These are phyloP conservation scores for Cavia aperea DNA, from an alignment of 2,113 vertebrate genomes.

Conservation along the genomic window DNA sequence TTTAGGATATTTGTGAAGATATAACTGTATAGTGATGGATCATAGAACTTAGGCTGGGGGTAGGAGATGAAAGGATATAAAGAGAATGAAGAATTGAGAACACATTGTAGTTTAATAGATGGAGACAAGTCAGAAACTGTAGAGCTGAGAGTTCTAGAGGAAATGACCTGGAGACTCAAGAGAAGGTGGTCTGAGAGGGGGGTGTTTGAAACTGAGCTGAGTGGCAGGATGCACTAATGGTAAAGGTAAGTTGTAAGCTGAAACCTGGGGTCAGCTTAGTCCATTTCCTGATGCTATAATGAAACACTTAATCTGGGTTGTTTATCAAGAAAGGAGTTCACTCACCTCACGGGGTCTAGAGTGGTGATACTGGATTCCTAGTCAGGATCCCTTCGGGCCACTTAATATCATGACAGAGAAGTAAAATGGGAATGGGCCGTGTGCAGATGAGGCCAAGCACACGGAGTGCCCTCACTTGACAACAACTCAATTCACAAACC, in stretches of 20 bases:
- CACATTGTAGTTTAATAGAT: background rate
- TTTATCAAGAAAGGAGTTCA: background rate
- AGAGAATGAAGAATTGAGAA: background rate
- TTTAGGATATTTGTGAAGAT: background rate
- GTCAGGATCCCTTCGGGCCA: background rate
- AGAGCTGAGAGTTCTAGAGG: no score
- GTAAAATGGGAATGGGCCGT: background rate
- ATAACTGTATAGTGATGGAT: background rate
- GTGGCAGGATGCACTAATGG: background rate
- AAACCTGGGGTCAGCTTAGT: background rate
- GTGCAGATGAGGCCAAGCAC: background rate
- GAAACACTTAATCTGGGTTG: background rate
- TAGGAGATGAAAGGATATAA: background rate
- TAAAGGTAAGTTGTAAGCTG: background rate
- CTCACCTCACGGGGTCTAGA: background rate
- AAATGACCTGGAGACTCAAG: background rate
- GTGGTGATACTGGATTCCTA: background rate
- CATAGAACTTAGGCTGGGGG: background rate
- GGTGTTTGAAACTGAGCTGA: background rate
- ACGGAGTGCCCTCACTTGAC: background rate
- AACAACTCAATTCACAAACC: background rate
- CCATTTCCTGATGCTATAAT: background rate
- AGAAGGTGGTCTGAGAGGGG: background rate
- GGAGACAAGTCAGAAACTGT: background rate
- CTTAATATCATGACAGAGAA: background rate